Base-by-base conservation (phyloP, 2,113 vertebrate genomes). In the Naja naja region DNA sequence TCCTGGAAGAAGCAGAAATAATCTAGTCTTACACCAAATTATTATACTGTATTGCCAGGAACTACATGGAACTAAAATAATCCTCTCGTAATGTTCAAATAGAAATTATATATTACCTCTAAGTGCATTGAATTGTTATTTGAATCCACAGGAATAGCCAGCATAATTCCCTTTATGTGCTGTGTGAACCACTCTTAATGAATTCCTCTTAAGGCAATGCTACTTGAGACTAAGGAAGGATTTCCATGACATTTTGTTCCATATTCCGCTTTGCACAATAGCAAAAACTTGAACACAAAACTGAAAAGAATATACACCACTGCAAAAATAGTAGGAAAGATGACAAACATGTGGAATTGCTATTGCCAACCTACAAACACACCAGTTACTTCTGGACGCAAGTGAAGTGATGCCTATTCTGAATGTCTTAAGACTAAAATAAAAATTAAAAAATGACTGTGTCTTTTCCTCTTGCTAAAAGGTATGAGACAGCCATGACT, bases 331-430 rank as follows among this genome's bases (percentile, higher is more conserved):
- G 16, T 87, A 88, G 10, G 92, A n/a, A 85, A 34, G 5, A 22
- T 1, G 54, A 16, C 49, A 53, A 95, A 49, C 45, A 86, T 0
- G 12, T 27, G 49, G 87, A 89, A 55, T 45, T 52, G 54, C 34
- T 7, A 30, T 22, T 3, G 43, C 56, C 1, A 0, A 91, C 47
- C 87, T 4, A 95, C 95, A 93, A 94, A 6, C 69, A 47, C 90
- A 30, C 92, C 0, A 0, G 74, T 14, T 97, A 96, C 97, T 97
- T 97, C 94, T 96, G 96, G 97, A 94, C 91, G 93, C 89, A 94
- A 93, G 93, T 94, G 91, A 93, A 96, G 96, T 96, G 95, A 97
- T 96, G 97, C 97, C 97, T 95, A 91, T 49, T 92, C 95, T 52
- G 94, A 96, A 96, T 89, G 95, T 97, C 96, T 25, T 0, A 96